These are phyloP conservation scores for Mactra quadrangularis DNA, from an alignment of 1,140 invertebrate genomes.

Conservation along the genomic window DNA sequence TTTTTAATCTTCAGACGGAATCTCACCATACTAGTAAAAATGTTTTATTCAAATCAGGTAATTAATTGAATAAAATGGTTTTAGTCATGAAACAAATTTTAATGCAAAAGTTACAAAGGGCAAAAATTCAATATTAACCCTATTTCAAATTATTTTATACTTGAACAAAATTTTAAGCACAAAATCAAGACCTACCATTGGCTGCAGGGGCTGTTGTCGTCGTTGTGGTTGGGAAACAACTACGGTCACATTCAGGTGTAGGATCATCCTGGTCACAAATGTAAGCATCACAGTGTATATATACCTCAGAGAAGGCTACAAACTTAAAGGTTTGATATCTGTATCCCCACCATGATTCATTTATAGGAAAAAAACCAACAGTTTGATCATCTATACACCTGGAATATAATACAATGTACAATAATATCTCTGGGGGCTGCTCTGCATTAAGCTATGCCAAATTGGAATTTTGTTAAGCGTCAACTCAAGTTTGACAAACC, in stretches of 20 bases:
- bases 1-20: too few species aligned
- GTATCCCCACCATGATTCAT: conserved; percentile 72
- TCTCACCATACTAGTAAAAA: too few species aligned
- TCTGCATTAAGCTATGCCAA: neutral
- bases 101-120: too few species aligned
- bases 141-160: too few species aligned
- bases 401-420: conserved; percentile 25
- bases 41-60: too few species aligned
- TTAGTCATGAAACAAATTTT: too few species aligned
- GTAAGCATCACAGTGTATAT: conserved; percentile 73
- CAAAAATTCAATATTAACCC: too few species aligned
- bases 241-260: conserved; percentile 72
- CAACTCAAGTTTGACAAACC: too few species aligned
- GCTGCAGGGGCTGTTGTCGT: conserved; percentile 17
- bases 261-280: conserved; percentile 70
- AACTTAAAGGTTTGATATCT: conserved; percentile 77
- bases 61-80: too few species aligned
- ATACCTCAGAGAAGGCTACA: conserved; percentile 62
- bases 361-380: conserved; percentile 70
- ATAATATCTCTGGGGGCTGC: neutral
- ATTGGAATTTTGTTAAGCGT: too few species aligned
- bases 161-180: too few species aligned
- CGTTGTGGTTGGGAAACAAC: conserved; percentile 64
- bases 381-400: conserved; percentile 74
- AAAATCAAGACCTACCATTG: too few species aligned